Evolutionary conservation across 2,888 invertebrate genomes (phyloP), one percentile per base, ranked within the genome.

Genomic region (Temnothorax ravouxi): DNA sequence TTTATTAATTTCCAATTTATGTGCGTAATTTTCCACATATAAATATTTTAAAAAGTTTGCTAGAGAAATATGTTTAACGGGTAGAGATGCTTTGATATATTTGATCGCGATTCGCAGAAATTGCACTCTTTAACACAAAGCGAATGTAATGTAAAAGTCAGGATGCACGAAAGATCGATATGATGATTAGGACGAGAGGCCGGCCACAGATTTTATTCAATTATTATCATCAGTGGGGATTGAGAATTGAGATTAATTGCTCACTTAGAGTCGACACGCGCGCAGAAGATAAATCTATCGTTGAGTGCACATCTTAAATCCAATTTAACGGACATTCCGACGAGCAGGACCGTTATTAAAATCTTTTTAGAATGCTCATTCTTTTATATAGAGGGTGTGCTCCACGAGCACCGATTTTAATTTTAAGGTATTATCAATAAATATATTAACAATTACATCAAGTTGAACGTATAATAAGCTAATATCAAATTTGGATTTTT

Each of bases 201-300:
- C n/a, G 69, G 18, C 34, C 69, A 38, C 47, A 18, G 25, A 71
- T 79, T 79, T 79, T 44, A 64, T 79, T 79, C 69, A 79, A 71
- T 79, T 79, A 79, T 79, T 79, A 69, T 79, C 79, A 69, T 79
- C 59, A 69, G 21, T 4, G 47, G 3, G 47, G 47, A 79, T 79
- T 69, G 69, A 69, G 69, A 79, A 79, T 79, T 69, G 69, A 69
- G 69, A 79, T 79, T 79, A 79, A 79, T 79, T 64, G 79, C 59
- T 69, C 79, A 79, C 47, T 79, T 59, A 69, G 62, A 34, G 59
- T 69, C 21, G 47, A 59, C 59, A 59, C 47, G 44, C 67, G 69
- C 69, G 34, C 47, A 59, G 59, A 79, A 79, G 79, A 79, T 79
- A 59, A 69, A 79, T 79, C 79, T 61, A 61, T 79, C 47, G 38